Conservation (phyloP, 2,113 vertebrate genomes). For the Dascyllus trimaculatus region DNA sequence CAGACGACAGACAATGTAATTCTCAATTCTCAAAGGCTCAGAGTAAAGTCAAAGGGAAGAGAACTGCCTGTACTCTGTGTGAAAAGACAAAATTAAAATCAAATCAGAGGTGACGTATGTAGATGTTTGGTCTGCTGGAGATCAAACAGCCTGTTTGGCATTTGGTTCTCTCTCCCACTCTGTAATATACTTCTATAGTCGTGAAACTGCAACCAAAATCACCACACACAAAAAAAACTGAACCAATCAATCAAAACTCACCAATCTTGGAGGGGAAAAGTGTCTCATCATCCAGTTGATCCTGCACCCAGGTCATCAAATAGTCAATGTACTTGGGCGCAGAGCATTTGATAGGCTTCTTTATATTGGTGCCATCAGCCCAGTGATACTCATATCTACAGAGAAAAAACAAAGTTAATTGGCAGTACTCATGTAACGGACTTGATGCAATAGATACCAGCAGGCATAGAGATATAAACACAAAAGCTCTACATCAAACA, state of each 20-base stretch:
- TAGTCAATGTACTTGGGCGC: conserved; percentile 98
- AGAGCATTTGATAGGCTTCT: conserved; percentile 98
- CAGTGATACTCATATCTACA: conserved; percentile 96
- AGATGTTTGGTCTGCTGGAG: neutral
- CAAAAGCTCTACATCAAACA: neutral
- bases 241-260: conserved; percentile 69
- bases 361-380: conserved; percentile 98
- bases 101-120: neutral
- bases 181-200: neutral
- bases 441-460: neutral
- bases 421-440: neutral
- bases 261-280: conserved; percentile 98
- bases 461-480: neutral
- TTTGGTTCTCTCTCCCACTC: neutral
- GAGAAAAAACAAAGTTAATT: neutral
- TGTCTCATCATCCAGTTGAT: conserved; percentile 97
- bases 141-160: neutral
- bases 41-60: neutral
- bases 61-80: neutral
- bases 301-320: conserved; percentile 99
- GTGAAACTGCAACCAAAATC: neutral
- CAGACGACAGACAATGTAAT: neutral
- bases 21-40: neutral
- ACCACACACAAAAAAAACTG: neutral
- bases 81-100: neutral